Conservation (phyloP, 2,113 vertebrate species). For the Ceyx margarethae region DNA sequence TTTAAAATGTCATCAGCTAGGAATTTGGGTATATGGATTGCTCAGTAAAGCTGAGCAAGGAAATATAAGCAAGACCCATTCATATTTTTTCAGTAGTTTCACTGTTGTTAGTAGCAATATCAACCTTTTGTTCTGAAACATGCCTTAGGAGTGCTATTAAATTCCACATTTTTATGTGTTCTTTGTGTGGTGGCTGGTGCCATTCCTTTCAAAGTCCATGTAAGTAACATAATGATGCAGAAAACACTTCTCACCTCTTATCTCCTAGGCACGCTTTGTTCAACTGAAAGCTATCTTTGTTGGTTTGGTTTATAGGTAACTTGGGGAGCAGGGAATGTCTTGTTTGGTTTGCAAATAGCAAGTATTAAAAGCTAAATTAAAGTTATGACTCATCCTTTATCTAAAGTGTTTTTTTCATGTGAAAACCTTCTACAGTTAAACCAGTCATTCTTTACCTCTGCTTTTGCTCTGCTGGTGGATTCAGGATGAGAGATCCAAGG, state of each 20-base stretch:
- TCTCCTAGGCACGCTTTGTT: not conserved
- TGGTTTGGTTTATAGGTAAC: constrained; percentile 28
- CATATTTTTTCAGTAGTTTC: not conserved
- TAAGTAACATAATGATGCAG: not conserved
- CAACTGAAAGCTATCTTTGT: constrained; percentile 22
- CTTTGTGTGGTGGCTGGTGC: not conserved
- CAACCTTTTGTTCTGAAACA: not conserved
- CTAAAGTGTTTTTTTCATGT: constrained; percentile 1
- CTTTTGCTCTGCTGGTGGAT: not conserved
- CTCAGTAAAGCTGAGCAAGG: not conserved
- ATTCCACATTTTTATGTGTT: not conserved
- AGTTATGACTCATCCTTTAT: constrained; percentile 44
- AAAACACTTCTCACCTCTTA: constrained; percentile 9
- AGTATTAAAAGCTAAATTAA: constrained; percentile 45
- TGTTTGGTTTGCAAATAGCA: constrained; percentile 55
- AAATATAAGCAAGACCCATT: not conserved
- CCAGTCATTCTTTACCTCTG: not conserved
- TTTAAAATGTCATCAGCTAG: not conserved
- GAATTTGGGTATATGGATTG: not conserved
- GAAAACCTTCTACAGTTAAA: constrained; percentile 15
- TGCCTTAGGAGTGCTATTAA: not conserved
- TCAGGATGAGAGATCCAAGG: not conserved
- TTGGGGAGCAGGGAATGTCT: not conserved
- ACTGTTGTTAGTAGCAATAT: not conserved
- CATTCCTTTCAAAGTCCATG: not conserved